Evolutionary conservation across 2,113 vertebrate species (phyloP).

Genomic region (Psilopogon haemacephalus): DNA sequence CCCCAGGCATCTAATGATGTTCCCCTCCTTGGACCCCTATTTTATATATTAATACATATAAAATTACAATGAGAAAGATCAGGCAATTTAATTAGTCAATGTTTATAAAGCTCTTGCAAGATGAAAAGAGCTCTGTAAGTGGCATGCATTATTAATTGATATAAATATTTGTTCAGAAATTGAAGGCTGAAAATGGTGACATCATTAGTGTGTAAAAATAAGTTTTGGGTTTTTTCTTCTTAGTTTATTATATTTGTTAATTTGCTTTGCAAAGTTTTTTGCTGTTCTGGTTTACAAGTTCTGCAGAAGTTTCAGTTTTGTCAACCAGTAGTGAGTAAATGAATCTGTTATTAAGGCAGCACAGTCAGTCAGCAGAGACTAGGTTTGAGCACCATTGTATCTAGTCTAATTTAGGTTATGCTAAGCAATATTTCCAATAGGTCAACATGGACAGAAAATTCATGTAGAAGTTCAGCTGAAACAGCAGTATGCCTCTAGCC

Average conservation of each 20-base stretch:
- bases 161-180: conserved; percentile 37
- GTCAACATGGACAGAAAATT: background rate
- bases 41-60: background rate
- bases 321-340: background rate
- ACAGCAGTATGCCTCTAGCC: background rate
- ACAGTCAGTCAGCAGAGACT: background rate
- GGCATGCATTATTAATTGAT: conserved; percentile 27
- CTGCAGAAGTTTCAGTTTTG: background rate
- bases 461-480: background rate
- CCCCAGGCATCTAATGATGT: background rate
- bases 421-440: background rate
- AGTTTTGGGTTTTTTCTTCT: background rate
- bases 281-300: background rate
- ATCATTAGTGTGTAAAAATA: background rate
- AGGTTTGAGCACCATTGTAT: background rate
- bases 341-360: background rate
- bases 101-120: conserved; percentile 15
- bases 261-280: background rate
- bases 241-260: background rate
- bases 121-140: conserved; percentile 1
- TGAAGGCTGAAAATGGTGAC: background rate
- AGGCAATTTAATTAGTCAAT: conserved; percentile 4
- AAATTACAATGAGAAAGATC: background rate
- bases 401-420: background rate
- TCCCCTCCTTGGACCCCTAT: background rate